Conservation (phyloP, 2,113 vertebrate species). For the Passerina amoena region DNA sequence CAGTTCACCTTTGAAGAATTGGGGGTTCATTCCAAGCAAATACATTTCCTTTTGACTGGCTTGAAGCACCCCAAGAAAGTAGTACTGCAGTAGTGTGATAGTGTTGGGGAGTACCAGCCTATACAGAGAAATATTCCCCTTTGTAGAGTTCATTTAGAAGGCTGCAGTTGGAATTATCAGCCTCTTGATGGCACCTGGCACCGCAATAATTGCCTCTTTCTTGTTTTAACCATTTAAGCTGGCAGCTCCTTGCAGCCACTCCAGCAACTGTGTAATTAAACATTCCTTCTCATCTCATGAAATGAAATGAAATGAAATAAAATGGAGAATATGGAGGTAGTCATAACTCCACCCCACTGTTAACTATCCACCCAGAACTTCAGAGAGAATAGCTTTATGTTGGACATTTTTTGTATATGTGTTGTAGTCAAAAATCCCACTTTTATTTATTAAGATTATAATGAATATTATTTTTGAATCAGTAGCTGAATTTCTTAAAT, state of each 20-base stretch:
- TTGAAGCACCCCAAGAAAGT: not conserved
- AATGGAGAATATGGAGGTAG: not conserved
- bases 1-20: not conserved
- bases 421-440: not conserved
- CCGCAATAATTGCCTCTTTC: slow-evolving; percentile 2
- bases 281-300: not conserved
- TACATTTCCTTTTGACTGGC: not conserved
- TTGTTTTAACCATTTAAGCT: not conserved
- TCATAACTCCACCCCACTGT: not conserved
- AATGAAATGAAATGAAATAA: not conserved
- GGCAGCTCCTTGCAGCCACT: not conserved
- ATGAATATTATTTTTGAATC: not conserved
- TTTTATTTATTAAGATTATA: not conserved
- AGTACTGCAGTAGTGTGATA: not conserved
- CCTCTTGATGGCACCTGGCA: slow-evolving; percentile 71
- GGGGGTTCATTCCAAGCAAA: not conserved
- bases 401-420: not conserved
- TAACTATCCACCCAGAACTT: not conserved
- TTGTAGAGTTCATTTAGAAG: not conserved
- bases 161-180: slow-evolving; percentile 48
- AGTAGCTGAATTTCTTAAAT: not conserved
- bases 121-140: not conserved
- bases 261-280: not conserved
- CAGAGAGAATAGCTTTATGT: not conserved
- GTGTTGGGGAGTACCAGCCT: not conserved